Conservation (phyloP, 2,113 vertebrate genomes). For the Strix uralensis region DNA sequence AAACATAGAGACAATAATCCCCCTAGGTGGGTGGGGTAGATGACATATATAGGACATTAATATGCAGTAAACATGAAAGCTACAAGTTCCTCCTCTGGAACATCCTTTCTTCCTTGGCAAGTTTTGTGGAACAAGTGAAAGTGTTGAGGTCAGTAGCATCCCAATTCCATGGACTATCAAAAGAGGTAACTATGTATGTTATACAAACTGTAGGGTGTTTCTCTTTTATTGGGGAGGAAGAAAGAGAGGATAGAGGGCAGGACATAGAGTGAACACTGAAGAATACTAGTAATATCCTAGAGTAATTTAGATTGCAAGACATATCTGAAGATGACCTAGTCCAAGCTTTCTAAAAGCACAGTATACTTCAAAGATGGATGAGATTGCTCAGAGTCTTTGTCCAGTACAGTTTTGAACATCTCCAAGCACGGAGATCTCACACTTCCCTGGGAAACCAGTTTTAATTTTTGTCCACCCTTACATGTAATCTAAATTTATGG, state of each 20-base stretch:
- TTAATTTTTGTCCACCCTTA: background rate
- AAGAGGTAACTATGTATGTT: background rate
- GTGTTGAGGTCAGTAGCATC: background rate
- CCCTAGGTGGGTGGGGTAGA: background rate
- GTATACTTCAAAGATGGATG: background rate
- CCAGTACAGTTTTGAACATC: background rate
- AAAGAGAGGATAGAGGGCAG: background rate
- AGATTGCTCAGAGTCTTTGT: background rate
- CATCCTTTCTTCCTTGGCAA: background rate
- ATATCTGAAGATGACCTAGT: background rate
- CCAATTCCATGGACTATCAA: rapidly evolving
- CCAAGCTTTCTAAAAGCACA: background rate
- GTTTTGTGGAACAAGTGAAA: background rate
- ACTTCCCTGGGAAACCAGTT: background rate
- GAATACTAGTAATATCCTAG: background rate
- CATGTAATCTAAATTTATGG: background rate
- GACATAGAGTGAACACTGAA: background rate
- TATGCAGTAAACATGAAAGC: background rate
- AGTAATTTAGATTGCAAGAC: background rate
- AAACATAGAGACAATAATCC: background rate
- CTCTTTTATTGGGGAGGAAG: background rate
- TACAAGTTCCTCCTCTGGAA: background rate
- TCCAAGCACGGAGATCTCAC: background rate
- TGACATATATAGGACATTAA: background rate
- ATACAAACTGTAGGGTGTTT: background rate